Base-by-base conservation (phyloP, 1,140 invertebrate genomes). In the Sycophaga agraensis region DNA sequence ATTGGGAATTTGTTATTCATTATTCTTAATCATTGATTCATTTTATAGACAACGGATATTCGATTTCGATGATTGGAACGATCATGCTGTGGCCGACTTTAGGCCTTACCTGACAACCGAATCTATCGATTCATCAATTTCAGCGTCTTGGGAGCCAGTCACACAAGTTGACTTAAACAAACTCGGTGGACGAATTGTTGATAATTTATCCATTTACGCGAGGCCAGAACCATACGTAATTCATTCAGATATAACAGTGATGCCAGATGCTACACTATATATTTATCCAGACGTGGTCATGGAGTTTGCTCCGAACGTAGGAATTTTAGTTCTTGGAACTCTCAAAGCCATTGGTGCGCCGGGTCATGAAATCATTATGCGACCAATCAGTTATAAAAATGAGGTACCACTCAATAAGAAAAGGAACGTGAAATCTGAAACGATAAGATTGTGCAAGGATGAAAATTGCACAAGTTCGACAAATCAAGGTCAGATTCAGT, bases 41-140 rank as follows among this genome's bases (percentile, higher is more conserved):
- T 34, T 42, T 57, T 59, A 6, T 35, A 78, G 77, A 28, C 84
- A 88, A 46, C 86, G 89, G 73, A 97, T 99, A 67, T 99, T 99
- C 77, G 98, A 99, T 82, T 98, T 99, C 82, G 96, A 99, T 77
- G 97, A 99, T 73, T 99, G 97, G 97, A 99, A 99, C 74, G 94
- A 95, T 79, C 96, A 96, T 76, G 95, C 96, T 0, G 87, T 96
- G 35, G 96, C 95, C 0, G 84, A 89, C 17, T 99, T 91, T 77
- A 84, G 87, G 59, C 97, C 96, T 0, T 99, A 89, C 77, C 83
- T 98, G 37, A 84, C 88, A 37, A 88, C 88, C 72, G 86, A 93
- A 68, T 82, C 84, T 46, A 87, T 93, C 67, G 87, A 90, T 63
- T 85, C 88, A 0, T 90, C 89, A 59, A 81, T 91, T n/a, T 93